These are phyloP conservation scores for Morpho deidamia DNA, from an alignment of 2,888 invertebrate species.

Conservation along the genomic window DNA sequence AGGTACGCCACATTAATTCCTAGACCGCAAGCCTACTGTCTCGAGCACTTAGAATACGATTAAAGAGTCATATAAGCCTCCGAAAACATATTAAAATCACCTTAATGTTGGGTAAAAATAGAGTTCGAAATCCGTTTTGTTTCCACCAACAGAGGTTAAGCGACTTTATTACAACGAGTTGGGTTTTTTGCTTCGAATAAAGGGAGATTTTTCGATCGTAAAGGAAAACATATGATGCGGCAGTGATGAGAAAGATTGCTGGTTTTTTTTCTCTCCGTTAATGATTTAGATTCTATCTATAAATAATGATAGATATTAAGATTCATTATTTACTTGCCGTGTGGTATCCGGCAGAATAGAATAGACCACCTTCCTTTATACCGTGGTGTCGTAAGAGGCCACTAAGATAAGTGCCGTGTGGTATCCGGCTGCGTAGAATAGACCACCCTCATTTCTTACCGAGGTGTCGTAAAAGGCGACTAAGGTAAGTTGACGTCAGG, in stretches of 20 bases:
- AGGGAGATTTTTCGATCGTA: slow-evolving; percentile 22
- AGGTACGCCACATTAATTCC: slow-evolving; percentile 69
- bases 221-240: slow-evolving; percentile 22
- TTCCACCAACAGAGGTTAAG: slow-evolving; percentile 1
- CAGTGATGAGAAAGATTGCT: slow-evolving; percentile 34
- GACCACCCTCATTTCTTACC: too few relatives aligned
- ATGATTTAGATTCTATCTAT: too few relatives aligned
- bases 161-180: slow-evolving; percentile 16
- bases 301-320: too few relatives aligned
- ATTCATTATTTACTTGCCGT: too few relatives aligned
- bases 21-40: slow-evolving; percentile 67
- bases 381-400: too few relatives aligned
- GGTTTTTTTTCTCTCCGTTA: too few relatives aligned
- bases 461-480: too few relatives aligned
- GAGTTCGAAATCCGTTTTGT: slow-evolving; percentile 1
- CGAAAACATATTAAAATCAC: not conserved
- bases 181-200: slow-evolving; percentile 19
- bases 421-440: too few relatives aligned
- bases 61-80: slow-evolving; percentile 22
- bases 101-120: not conserved
- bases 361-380: too few relatives aligned
- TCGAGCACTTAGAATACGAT: slow-evolving; percentile 40
- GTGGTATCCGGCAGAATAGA: too few relatives aligned
- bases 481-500: too few relatives aligned
- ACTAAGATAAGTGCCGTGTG: too few relatives aligned